Evolutionary conservation across 2,888 invertebrate genomes (phyloP).

Genomic region (Hyposoter didymator): DNA sequence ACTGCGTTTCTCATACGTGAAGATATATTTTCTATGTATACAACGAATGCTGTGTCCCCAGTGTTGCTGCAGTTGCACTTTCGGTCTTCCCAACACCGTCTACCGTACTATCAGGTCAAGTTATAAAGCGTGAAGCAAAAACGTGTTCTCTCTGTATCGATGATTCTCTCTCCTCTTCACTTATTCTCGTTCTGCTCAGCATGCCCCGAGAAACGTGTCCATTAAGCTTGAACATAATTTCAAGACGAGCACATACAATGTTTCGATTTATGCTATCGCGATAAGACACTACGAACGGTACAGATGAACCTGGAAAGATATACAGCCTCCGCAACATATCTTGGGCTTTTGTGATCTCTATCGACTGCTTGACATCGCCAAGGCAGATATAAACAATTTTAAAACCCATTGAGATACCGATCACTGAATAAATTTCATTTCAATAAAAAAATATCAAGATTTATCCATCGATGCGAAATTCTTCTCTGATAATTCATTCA

Average conservation of each 20-base stretch:
- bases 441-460: neutral
- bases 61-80: constrained; percentile 46
- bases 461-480: neutral
- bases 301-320: neutral
- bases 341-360: neutral
- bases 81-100: constrained; percentile 10
- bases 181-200: neutral
- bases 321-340: neutral
- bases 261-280: constrained; percentile 53
- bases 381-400: neutral
- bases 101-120: neutral
- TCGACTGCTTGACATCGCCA: neutral
- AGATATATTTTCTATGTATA: constrained; percentile 1
- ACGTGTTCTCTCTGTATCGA: constrained; percentile 28
- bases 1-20: neutral
- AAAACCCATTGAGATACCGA: neutral
- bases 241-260: constrained; percentile 37
- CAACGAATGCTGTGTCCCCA: constrained; percentile 31
- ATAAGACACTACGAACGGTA: constrained; percentile 36
- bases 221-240: constrained; percentile 60
- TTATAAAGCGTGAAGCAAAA: constrained; percentile 22
- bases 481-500: neutral
- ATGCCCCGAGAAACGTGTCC: constrained; percentile 58
- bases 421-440: neutral
- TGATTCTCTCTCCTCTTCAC: neutral